These are phyloP conservation scores for Poecilia wingei DNA, from an alignment of 2,797 vertebrate species.

Conservation along the genomic window DNA sequence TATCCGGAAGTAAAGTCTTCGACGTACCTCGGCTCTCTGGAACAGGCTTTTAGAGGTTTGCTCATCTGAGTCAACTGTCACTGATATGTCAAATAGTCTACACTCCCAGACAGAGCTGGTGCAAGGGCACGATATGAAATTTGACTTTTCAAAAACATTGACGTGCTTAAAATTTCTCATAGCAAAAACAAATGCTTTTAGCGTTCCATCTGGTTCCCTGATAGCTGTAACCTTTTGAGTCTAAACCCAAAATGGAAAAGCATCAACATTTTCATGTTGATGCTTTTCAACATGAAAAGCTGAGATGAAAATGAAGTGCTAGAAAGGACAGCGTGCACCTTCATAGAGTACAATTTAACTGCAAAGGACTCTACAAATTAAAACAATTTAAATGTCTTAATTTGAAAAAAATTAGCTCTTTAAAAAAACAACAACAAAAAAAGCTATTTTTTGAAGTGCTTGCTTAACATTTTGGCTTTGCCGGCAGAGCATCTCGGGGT, in stretches of 20 bases:
- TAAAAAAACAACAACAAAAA: neutral
- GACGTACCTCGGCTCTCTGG: conserved; percentile 35
- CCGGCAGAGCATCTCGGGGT: neutral
- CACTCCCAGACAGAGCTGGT: neutral
- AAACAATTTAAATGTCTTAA: neutral
- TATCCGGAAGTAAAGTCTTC: conserved; percentile 49
- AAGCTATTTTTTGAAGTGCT: neutral
- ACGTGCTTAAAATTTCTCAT: neutral
- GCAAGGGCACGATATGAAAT: neutral
- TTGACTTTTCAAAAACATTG: neutral
- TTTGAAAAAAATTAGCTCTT: neutral
- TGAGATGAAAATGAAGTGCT: neutral
- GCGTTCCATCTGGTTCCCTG: neutral
- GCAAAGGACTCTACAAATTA: no score
- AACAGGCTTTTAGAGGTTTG: conserved; percentile 47
- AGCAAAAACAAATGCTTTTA: neutral
- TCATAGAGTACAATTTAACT: neutral
- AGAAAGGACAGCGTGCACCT: neutral
- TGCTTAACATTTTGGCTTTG: neutral
- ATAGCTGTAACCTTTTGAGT: neutral
- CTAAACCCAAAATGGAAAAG: neutral
- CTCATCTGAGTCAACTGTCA: conserved; percentile 31
- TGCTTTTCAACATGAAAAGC: no score
- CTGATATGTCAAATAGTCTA: conserved; percentile 5
- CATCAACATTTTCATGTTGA: neutral